phyloP scores from a whole-genome alignment of 2,113 vertebrate species.

The Sapayoa aenigma region DNA sequence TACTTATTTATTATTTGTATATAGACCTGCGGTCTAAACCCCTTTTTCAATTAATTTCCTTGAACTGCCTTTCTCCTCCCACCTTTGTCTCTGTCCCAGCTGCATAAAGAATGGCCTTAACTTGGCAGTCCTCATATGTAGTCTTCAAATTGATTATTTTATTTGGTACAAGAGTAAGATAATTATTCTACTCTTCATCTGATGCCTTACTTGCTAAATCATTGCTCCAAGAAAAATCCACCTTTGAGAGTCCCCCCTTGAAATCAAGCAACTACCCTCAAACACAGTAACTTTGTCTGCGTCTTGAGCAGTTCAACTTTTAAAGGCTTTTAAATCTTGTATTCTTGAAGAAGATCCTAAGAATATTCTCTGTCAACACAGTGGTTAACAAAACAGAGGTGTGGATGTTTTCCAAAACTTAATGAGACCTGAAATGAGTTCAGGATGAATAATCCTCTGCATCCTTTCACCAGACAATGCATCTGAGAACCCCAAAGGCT shows the following conservation, averaged over 20 bases:
- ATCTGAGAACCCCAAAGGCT: neutral
- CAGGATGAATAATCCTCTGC: fast-evolving
- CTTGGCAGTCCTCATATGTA: neutral
- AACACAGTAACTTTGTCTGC: neutral
- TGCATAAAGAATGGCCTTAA: neutral
- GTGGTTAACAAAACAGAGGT: neutral
- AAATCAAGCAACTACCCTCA: neutral
- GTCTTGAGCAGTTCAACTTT: neutral
- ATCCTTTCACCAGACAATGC: neutral
- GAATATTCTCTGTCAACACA: neutral
- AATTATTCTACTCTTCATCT: neutral
- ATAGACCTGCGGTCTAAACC: neutral
- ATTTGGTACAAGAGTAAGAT: neutral
- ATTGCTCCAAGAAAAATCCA: neutral
- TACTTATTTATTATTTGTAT: neutral
- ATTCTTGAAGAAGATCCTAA: neutral
- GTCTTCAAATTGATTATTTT: neutral
- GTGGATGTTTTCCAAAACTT: neutral
- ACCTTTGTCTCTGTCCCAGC: neutral
- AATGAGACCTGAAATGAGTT: neutral
- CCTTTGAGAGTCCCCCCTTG: neutral
- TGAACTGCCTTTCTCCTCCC: neutral
- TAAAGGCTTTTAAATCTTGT: neutral
- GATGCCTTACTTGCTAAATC: neutral
- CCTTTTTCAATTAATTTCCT: neutral